phyloP scores from a whole-genome alignment of 2,888 invertebrate genomes.

The Herminia tarsipennalis region DNA sequence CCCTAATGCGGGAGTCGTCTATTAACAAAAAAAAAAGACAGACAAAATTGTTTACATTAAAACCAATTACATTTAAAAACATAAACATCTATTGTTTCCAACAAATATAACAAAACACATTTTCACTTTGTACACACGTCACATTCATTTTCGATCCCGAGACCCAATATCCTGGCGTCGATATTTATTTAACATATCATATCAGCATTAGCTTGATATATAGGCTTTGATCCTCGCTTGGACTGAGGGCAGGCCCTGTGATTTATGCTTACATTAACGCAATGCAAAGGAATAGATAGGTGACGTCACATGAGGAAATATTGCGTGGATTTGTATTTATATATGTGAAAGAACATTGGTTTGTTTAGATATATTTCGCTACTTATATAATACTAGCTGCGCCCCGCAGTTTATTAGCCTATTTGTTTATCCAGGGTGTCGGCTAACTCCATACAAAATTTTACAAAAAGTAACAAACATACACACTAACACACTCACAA shows the following conservation, averaged over 20 bases:
- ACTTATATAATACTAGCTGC: not conserved
- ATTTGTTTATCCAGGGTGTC: no score
- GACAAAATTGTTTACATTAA: no score
- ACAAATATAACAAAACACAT: conserved; percentile 34
- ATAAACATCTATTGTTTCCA: not conserved
- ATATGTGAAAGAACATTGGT: not conserved
- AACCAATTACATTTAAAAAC: no score
- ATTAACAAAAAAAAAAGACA: no score
- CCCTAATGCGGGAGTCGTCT: no score
- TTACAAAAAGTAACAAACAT: no score
- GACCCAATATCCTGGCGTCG: conserved; percentile 78
- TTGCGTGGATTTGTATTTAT: conserved; percentile 26
- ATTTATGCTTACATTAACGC: conserved; percentile 78
- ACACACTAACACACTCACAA: no score
- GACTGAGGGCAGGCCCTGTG: conserved; percentile 58
- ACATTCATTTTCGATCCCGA: conserved; percentile 69
- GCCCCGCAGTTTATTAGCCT: no score
- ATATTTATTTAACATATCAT: conserved; percentile 86
- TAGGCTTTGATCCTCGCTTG: conserved; percentile 76
- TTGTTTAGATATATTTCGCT: not conserved
- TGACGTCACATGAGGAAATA: conserved; percentile 40
- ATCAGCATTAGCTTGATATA: conserved; percentile 84
- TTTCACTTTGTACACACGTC: conserved; percentile 65
- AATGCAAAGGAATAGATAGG: conserved; percentile 61
- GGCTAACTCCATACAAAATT: no score